phyloP scores from a whole-genome alignment of 2,888 invertebrate genomes.

The Linnaemya tessellans region DNA sequence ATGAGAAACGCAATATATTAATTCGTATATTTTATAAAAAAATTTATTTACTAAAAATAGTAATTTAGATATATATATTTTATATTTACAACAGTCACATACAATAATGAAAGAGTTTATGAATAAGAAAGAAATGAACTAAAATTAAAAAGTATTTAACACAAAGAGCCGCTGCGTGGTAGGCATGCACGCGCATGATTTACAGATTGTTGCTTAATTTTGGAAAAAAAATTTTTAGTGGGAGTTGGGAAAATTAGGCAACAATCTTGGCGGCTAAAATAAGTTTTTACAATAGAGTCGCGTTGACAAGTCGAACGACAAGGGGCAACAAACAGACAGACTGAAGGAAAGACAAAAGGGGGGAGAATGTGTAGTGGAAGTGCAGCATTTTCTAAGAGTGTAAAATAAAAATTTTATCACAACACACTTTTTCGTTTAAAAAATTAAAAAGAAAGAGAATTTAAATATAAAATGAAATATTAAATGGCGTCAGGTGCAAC shows the following conservation, averaged over 20 bases:
- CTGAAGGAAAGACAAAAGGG: background rate
- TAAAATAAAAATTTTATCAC: constrained; percentile 15
- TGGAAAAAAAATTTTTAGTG: constrained; percentile 13
- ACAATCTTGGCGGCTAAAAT: constrained; percentile 40
- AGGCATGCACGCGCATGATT: background rate
- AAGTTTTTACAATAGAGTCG: constrained; percentile 28
- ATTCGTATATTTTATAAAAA: constrained; percentile 38
- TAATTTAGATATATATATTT: constrained; percentile 64
- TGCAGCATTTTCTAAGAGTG: background rate
- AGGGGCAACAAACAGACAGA: background rate
- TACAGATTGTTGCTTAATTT: constrained; percentile 39
- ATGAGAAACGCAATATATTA: background rate
- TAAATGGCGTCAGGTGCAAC: constrained; percentile 56
- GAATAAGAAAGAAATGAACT: constrained; percentile 42
- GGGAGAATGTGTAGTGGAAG: background rate
- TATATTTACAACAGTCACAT: constrained; percentile 66
- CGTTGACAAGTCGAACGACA: background rate
- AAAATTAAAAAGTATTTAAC: constrained; percentile 37
- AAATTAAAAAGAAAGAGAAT: background rate
- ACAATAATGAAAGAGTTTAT: constrained; percentile 36
- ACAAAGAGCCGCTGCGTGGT: background rate
- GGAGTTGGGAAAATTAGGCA: constrained; percentile 35
- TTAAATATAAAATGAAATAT: constrained; percentile 41
- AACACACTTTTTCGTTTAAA: background rate
- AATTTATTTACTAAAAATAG: constrained; percentile 61